These are phyloP conservation scores for Beaufortia kweichowensis DNA, from an alignment of 2,113 vertebrate genomes.

Conservation along the genomic window DNA sequence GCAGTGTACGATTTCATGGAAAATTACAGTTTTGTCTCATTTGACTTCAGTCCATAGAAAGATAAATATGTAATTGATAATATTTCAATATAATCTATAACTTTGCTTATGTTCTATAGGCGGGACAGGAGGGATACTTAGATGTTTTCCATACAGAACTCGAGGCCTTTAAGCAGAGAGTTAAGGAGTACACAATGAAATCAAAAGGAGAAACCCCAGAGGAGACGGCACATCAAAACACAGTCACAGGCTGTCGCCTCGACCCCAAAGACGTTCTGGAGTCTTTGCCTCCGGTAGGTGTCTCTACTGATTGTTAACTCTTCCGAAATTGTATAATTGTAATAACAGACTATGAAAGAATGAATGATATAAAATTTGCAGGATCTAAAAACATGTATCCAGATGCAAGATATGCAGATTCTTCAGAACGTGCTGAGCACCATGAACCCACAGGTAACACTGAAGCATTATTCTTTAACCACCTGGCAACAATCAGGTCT, in stretches of 20 bases:
- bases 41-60: too few species aligned
- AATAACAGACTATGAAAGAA: not conserved
- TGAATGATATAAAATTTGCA: slow-evolving; percentile 33
- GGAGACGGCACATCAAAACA: slow-evolving; percentile 63
- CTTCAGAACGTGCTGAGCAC: slow-evolving; percentile 64
- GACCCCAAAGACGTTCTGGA: slow-evolving; percentile 78
- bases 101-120: slow-evolving; percentile 67
- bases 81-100: too few species aligned
- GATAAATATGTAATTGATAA: too few species aligned
- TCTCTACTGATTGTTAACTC: not conserved
- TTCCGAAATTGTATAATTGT: not conserved
- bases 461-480: not conserved
- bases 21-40: too few species aligned
- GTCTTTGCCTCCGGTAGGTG: slow-evolving; percentile 79
- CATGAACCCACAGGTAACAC: slow-evolving; percentile 66
- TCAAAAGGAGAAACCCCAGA: slow-evolving; percentile 69
- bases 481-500: not conserved
- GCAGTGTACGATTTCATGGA: too few species aligned
- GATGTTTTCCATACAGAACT: slow-evolving; percentile 94
- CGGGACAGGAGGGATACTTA: slow-evolving; percentile 88
- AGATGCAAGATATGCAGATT: slow-evolving; percentile 64
- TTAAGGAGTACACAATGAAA: slow-evolving; percentile 79
- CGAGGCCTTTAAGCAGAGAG: slow-evolving; percentile 88
- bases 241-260: slow-evolving; percentile 65
- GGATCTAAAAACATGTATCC: slow-evolving; percentile 62